Base-by-base conservation (phyloP, 1,140 invertebrate species). In the Diploscapter pachys region DNA sequence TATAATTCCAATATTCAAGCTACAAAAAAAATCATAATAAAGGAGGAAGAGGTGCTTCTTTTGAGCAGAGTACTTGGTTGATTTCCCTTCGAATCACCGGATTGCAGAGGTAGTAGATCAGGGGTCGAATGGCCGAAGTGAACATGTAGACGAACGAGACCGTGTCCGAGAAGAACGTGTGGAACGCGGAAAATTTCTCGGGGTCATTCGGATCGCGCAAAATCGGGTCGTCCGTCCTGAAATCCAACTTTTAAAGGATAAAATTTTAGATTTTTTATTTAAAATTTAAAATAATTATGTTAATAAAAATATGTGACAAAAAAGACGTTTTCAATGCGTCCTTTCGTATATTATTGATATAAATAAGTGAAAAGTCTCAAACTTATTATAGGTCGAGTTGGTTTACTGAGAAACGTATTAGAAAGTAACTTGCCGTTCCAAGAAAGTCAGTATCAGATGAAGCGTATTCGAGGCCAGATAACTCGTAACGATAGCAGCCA, bases 141-240 rank as follows among this genome's bases (percentile, higher is more conserved):
- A 83, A 83, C 82, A 81, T 83, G 78, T 81, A 82, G 6, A 79
- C 53, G 67, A 81, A 81, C 5, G 74, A 78, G 13, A 82, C 80
- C 55, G 80, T 57, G 69, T 83, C 82, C 52, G 79, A 81, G 72
- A 84, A 83, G 11, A 70, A 73, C 2, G 82, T 83, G 67, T 83
- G 82, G 57, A 83, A 83, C 2, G 81, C 78, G 11, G 82, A 83
- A 11, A 82, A 81, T 67, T 81, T 61, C 5, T 59, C 74, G 4
- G 81, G 79, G 67, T 83, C 82, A n/a, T 74, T 71, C 5, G 70
- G 72, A 57, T 83, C 67, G 49, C 75, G 76, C 1, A 83, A 71
- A 48, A 84, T 62, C 50, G 54, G 67, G 52, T 79, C 76, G 56
- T 82, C 77, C 51, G 72, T 79, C 56, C 74, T 79, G 65, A 73